Evolutionary conservation across 2,888 invertebrate species (phyloP).

Genomic region (Leptopterna dolabrata): DNA sequence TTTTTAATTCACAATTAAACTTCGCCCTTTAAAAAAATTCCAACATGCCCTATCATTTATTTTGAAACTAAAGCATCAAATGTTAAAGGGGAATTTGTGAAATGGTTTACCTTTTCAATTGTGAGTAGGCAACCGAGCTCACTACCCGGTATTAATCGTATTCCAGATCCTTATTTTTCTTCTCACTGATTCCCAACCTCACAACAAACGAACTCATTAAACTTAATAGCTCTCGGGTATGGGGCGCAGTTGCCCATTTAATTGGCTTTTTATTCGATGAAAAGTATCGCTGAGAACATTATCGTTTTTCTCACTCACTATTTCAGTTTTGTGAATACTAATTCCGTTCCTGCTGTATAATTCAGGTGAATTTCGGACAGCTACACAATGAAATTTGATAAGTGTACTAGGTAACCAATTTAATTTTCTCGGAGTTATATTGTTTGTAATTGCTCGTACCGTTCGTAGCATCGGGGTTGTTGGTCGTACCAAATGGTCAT

Average conservation of each 20-base stretch:
- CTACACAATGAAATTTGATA: not conserved
- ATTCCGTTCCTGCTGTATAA: not conserved
- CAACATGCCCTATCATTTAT: too few relatives aligned
- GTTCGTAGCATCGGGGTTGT: too few relatives aligned
- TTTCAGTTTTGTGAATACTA: slow-evolving; percentile 9
- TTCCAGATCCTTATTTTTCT: not conserved
- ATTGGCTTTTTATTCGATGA: slow-evolving; percentile 43
- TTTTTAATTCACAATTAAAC: too few relatives aligned
- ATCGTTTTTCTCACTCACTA: slow-evolving; percentile 15
- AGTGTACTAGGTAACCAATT: too few relatives aligned
- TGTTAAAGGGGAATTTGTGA: too few relatives aligned
- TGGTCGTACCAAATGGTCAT: too few relatives aligned
- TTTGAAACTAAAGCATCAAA: too few relatives aligned
- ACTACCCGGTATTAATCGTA: not conserved
- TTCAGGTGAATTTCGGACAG: not conserved
- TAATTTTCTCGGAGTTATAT: too few relatives aligned
- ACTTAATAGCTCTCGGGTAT: not conserved
- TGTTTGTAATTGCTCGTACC: too few relatives aligned
- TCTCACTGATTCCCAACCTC: not conserved
- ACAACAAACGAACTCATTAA: slow-evolving; percentile 41
- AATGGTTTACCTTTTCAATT: too few relatives aligned
- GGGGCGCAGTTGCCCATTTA: not conserved
- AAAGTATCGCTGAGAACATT: slow-evolving; percentile 16
- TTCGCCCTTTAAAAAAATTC: too few relatives aligned
- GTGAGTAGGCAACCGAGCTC: too few relatives aligned